Percentiles rank a stretch among this genome's conserved stretches.
These are phyloP conservation scores for Macropus fuliginosus DNA, from an alignment of 2,797 vertebrate species.

Conservation along the genomic window DNA sequence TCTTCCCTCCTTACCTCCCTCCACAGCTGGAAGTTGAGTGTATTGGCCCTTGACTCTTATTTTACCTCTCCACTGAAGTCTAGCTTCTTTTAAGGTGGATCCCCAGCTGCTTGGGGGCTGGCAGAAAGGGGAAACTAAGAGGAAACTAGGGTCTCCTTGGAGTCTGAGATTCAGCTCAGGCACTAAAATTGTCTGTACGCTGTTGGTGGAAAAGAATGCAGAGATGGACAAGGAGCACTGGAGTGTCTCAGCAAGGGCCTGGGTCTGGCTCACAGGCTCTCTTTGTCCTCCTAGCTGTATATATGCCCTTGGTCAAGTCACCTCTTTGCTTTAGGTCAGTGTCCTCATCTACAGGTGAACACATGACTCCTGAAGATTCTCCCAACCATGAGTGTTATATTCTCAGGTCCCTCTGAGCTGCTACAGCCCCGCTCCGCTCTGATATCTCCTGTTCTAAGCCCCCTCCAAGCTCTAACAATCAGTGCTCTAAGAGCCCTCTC, in stretches of 20 bases:
- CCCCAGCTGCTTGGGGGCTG: not conserved
- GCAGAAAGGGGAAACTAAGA: not conserved
- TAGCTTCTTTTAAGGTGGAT: slow-evolving; percentile 53
- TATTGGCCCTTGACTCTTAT: slow-evolving; percentile 45
- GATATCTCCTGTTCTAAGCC: too few species aligned
- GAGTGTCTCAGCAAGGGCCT: not conserved
- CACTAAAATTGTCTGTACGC: not conserved
- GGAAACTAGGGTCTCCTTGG: not conserved
- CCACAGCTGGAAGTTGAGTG: slow-evolving; percentile 33
- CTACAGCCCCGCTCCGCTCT: too few species aligned
- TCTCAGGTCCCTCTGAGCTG: too few species aligned
- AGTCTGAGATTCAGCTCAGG: not conserved
- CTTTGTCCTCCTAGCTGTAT: not conserved
- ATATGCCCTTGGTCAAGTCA: not conserved
- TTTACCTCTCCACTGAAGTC: slow-evolving; percentile 49
- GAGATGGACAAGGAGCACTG: not conserved
- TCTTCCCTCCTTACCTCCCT: slow-evolving; percentile 11
- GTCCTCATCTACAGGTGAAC: not conserved
- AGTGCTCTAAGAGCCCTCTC: too few species aligned
- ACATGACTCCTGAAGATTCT: too few species aligned
- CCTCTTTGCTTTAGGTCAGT: not conserved
- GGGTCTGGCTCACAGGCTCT: rapidly evolving
- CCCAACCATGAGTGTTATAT: too few species aligned
- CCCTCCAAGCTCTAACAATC: too few species aligned
- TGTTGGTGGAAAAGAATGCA: not conserved